Base-by-base conservation (phyloP, 2,888 invertebrate genomes). In the Megalurothrips usitatus region DNA sequence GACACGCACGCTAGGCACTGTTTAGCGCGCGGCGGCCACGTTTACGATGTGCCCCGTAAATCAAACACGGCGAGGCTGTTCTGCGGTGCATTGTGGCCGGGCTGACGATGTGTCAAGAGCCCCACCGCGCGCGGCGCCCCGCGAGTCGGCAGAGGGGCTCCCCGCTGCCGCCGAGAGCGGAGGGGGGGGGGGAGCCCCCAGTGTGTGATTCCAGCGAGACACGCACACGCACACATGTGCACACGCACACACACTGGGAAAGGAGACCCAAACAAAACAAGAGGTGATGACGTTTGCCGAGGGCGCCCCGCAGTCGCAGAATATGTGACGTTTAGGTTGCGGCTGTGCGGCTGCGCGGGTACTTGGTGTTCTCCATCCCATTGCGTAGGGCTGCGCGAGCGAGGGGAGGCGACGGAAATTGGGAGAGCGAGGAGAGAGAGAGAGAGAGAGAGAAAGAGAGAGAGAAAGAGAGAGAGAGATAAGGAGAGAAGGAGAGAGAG, bases 41-140 rank as follows among this genome's bases (percentile, higher is more conserved):
- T 75, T 75, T 26, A 75, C 68, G 68, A 75, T 75, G 68, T 75
- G n/a, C 68, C 34, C 68, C 68, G 68, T 75, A 75, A 75, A 75
- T 75, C 68, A 75, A 75, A 58, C 58, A 58, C 19, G 17, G 58
- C 11, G 58, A 19, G 19, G 58, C 58, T 43, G 34, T 6, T 58
- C 19, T 58, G 58, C 68, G 23, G 26, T 75, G 68, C 26, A 26
- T 75, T 26, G 68, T 26, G 26, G 68, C 68, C 23, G 1, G 68
- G 68, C 26, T 75, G 68, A 75, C 68, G 68, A 75, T 75, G 68
- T 75, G 68, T 75, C 68, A 75, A 75, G 68, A 12, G 68, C 68
- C 26, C 68, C 26, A 1, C 26, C n/a, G 14, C 19, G 14, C 68
- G 14, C 58, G 14, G 14, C 1, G 0, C 58, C 14, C 58, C 58